Conservation (phyloP, 2,797 vertebrate species). For the Ambastaia sidthimunki region DNA sequence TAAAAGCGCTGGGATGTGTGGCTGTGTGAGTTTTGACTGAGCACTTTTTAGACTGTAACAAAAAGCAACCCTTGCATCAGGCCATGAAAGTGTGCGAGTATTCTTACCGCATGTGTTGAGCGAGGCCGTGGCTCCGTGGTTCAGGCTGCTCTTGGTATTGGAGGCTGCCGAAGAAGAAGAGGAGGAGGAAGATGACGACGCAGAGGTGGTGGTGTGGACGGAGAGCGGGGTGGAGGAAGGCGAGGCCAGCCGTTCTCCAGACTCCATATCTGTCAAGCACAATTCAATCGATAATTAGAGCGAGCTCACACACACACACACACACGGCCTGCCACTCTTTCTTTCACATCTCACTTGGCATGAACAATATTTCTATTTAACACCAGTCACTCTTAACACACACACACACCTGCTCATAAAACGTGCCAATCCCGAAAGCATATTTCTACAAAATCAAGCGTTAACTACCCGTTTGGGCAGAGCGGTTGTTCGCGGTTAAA, state of each 20-base stretch:
- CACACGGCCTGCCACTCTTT: constrained; percentile 73
- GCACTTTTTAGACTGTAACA: constrained; percentile 39
- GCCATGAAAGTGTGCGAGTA: constrained; percentile 25
- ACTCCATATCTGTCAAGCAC: constrained; percentile 84
- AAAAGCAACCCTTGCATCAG: constrained; percentile 51
- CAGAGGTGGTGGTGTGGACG: constrained; percentile 84
- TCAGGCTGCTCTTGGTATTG: constrained; percentile 88
- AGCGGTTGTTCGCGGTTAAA: constrained; percentile 46
- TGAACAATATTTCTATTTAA: constrained; percentile 85
- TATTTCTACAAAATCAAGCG: constrained; percentile 56
- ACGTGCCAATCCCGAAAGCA: constrained; percentile 46
- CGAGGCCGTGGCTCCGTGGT: constrained; percentile 79
- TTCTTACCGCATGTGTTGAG: constrained; percentile 88
- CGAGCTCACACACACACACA: constrained; percentile 54
- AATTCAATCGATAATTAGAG: constrained; percentile 63
- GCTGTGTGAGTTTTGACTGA: constrained; percentile 47
- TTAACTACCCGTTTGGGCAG: constrained; percentile 53
- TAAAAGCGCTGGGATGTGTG: constrained; percentile 38
- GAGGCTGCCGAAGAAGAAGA: constrained; percentile 81
- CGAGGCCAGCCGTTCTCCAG: constrained; percentile 83
- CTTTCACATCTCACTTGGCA: constrained; percentile 83
- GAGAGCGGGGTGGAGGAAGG: constrained; percentile 86
- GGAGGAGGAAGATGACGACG: constrained; percentile 69
- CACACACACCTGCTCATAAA: constrained; percentile 29
- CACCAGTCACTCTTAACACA: constrained; percentile 69